Evolutionary conservation across 2,888 invertebrate species (phyloP), one percentile per base, ranked within the genome.

Genomic region (Alentia gelatinosa): DNA sequence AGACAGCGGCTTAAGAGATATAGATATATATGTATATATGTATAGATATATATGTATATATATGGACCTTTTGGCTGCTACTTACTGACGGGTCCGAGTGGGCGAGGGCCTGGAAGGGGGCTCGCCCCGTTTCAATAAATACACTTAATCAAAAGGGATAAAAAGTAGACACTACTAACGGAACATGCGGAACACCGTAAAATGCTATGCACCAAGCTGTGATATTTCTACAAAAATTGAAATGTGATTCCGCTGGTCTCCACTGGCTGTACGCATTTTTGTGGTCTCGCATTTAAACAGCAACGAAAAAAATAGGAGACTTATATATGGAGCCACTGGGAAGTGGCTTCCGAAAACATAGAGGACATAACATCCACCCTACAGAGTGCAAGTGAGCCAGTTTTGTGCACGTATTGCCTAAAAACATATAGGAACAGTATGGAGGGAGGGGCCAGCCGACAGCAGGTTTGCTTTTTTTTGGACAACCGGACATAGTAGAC

Each of bases 201-300:
- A 92, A 92, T 92, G 92, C 92, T 92, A 92, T 90, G 92, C 91
- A 91, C 91, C 92, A 92, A 91, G 88, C 56, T 90, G 91, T 92
- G 92, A 92, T 92, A 92, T 91, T 92, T 91, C 92, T 92, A 63
- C 92, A 92, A 92, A 92, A 91, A 90, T 90, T 90, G 90, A 79
- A 74, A 47, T 75, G 74, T 90, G 75, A 75, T 47, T 90, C 68
- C 75, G 83, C 40, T 35, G 40, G 39, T 39, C 12, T 89, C 50
- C 89, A 50, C 33, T 15, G 50, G 30, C 37, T n/a, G 90, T 79
- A 90, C 90, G 63, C 90, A 90, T 90, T 90, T 79, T 90, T 90
- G 30, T 75, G 90, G 90, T 90, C 90, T 68, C 90, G 83, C 90
- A 90, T 79, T n/a, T 26, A 47, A 86, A 86, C 23, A 86, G 86